Evolutionary conservation across 2,113 vertebrate species (phyloP).

Genomic region (Hymenochirus boettgeri): DNA sequence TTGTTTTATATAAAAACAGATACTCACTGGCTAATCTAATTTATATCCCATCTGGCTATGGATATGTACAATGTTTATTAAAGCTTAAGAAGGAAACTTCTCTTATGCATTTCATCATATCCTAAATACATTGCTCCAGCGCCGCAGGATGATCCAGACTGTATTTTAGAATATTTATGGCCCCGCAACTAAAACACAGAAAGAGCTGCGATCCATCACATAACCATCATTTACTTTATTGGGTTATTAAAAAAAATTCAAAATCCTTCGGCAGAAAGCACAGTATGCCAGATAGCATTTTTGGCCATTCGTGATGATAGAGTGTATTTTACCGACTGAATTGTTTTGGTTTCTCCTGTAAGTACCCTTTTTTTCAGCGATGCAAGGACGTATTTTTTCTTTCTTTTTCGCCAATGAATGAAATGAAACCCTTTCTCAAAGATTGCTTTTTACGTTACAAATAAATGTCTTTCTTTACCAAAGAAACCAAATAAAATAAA

Average conservation of each 20-base stretch:
- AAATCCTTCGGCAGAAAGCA: conserved; percentile 10
- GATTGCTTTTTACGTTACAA: conserved; percentile 39
- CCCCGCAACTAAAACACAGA: conserved; percentile 15
- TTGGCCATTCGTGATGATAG: conserved; percentile 5
- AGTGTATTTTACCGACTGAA: conserved; percentile 5
- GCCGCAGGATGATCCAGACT: conserved; percentile 29
- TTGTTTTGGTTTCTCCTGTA: conserved; percentile 6
- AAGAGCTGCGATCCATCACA: conserved; percentile 27
- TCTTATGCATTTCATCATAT: conserved; percentile 29
- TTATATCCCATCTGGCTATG: conserved; percentile 7
- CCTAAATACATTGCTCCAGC: conserved; percentile 23
- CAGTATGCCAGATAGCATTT: conserved; percentile 12
- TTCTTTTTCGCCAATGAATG: conserved; percentile 23
- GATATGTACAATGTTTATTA: conserved; percentile 8
- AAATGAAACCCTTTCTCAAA: conserved; percentile 9
- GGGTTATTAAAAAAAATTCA: conserved; percentile 26
- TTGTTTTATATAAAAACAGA: not conserved
- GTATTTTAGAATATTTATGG: conserved; percentile 32
- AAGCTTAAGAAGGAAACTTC: conserved; percentile 9
- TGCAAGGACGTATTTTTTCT: conserved; percentile 36
- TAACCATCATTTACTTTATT: conserved; percentile 36
- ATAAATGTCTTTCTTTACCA: conserved; percentile 35
- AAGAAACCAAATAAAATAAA: conserved; percentile 28
- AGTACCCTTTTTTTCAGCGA: conserved; percentile 28
- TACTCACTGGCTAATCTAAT: conserved; percentile 4